These are phyloP conservation scores for Rhagoletis pomonella DNA, from an alignment of 1,140 invertebrate genomes.

Conservation along the genomic window DNA sequence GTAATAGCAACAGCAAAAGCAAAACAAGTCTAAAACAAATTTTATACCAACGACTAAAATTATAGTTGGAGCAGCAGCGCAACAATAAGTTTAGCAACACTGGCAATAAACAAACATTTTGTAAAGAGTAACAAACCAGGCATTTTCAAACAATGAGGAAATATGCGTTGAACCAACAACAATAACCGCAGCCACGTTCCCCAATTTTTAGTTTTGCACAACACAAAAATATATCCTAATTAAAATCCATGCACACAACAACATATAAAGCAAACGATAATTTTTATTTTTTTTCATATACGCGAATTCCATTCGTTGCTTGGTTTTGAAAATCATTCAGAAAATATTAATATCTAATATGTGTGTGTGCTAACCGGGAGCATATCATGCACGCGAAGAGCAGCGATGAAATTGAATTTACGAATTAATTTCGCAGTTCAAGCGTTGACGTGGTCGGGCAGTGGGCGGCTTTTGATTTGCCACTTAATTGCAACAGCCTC, in stretches of 20 bases:
- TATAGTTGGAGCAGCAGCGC: background rate
- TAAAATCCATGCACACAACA: no score
- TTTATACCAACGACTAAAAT: background rate
- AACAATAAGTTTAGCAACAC: no score
- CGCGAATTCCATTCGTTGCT: background rate
- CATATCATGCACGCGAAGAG: background rate
- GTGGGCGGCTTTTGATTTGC: no score
- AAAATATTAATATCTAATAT: conserved; percentile 24
- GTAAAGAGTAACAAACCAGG: no score
- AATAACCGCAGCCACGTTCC: background rate
- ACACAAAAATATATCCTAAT: no score
- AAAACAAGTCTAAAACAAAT: background rate
- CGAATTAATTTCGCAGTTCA: background rate
- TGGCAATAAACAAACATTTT: background rate
- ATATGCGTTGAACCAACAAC: background rate
- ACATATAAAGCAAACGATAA: background rate
- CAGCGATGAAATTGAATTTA: background rate
- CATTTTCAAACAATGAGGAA: no score
- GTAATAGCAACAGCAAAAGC: background rate
- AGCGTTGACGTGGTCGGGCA: background rate
- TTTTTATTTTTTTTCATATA: background rate
- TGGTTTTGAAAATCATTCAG: conserved; percentile 41
- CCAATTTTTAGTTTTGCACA: background rate
- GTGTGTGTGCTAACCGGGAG: background rate
- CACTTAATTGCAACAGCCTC: no score